Evolutionary conservation across 2,797 vertebrate species (phyloP).

Genomic region (Nyctibius grandis): DNA sequence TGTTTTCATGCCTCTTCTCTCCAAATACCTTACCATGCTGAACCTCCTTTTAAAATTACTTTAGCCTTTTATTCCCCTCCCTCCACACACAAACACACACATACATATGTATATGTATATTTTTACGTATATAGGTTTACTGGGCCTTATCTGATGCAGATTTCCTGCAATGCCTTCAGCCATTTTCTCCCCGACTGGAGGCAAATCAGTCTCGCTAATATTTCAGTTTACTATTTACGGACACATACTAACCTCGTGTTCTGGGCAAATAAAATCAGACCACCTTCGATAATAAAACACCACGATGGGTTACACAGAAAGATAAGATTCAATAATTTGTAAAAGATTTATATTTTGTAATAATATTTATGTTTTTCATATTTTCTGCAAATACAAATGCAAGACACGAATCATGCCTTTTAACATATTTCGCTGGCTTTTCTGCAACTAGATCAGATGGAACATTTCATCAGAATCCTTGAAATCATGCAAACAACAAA

Average conservation of each 20-base stretch:
- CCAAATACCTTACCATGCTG: neutral
- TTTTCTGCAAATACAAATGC: neutral
- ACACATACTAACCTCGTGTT: neutral
- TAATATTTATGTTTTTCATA: neutral
- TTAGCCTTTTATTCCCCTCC: neutral
- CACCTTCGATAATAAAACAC: neutral
- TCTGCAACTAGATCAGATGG: constrained; percentile 18
- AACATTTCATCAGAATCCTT: constrained; percentile 34
- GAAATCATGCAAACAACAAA: constrained; percentile 32
- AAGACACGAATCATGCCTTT: neutral
- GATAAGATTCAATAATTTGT: neutral
- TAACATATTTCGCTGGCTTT: neutral
- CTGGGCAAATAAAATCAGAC: neutral
- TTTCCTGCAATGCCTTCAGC: neutral
- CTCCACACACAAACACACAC: neutral
- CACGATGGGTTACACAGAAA: neutral
- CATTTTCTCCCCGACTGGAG: neutral
- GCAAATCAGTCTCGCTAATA: neutral
- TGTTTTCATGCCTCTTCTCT: neutral
- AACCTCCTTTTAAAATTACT: neutral
- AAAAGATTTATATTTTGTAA: neutral
- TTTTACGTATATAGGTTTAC: neutral
- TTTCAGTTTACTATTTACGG: neutral
- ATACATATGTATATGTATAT: no score
- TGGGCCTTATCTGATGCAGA: neutral